Evolutionary conservation across 37 sponge, comb jelly and placozoan genomes (phyloP).

Genomic region (Ephydatia muelleri): DNA sequence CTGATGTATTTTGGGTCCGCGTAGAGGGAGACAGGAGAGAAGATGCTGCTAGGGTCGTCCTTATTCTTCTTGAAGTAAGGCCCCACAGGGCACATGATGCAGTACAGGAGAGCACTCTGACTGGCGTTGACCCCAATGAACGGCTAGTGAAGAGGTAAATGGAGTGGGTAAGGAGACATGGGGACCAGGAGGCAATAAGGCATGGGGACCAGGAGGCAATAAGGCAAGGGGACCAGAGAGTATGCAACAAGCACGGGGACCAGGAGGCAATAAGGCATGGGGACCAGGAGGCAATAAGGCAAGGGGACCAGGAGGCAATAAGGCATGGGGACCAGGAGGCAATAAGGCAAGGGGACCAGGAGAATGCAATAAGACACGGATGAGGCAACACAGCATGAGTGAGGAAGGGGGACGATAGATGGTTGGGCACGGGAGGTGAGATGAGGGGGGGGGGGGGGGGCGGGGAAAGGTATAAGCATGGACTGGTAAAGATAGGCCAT

Average conservation of each 20-base stretch:
- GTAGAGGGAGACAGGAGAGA: conserved; percentile 88
- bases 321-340: background rate
- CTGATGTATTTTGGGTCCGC: conserved; percentile 89
- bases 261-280: too few species aligned
- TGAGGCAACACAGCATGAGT: background rate
- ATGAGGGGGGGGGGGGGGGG: too few species aligned
- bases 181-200: background rate
- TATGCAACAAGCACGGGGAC: background rate
- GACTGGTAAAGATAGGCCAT: too few species aligned
- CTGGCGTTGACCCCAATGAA: conserved; percentile 79
- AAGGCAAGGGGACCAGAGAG: background rate
- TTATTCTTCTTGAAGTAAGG: conserved; percentile 80
- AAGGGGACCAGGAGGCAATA: background rate
- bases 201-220: background rate
- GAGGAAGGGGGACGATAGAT: too few species aligned
- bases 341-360: background rate
- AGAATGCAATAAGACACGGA: too few species aligned
- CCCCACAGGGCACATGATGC: conserved; percentile 89
- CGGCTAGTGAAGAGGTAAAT: conserved; percentile 53
- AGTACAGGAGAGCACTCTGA: conserved; percentile 80
- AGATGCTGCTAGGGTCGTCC: conserved; percentile 50
- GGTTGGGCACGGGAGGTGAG: too few species aligned
- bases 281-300: background rate
- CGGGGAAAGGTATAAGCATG: too few species aligned
- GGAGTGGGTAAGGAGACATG: background rate